Percentiles rank a stretch among this genome's conserved stretches.
phyloP scores from a whole-genome alignment of 1,140 invertebrate species.

The Leguminivora glycinivorella region DNA sequence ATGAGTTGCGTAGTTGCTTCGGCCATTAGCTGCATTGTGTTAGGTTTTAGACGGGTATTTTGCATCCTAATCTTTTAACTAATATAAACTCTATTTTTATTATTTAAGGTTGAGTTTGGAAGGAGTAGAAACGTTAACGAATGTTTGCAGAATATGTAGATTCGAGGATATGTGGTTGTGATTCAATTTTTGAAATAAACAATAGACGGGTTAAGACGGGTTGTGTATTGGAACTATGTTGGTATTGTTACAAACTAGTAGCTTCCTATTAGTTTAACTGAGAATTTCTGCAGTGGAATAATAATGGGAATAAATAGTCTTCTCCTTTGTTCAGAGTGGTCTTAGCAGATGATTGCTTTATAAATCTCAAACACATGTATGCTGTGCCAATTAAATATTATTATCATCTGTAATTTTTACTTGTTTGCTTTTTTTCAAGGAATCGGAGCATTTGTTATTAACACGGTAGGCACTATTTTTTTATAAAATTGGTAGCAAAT shows the following conservation, averaged over 20 bases:
- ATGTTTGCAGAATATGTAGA: constrained; percentile 10
- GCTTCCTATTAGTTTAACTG: background rate
- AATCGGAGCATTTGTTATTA: too few species aligned
- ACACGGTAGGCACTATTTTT: too few species aligned
- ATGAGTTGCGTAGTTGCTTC: constrained; percentile 61
- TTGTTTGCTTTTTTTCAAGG: too few species aligned
- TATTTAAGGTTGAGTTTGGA: background rate
- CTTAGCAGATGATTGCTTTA: too few species aligned
- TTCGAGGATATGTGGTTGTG: constrained; percentile 5
- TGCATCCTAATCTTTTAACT: constrained; percentile 18
- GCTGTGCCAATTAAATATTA: too few species aligned
- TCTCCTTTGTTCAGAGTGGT: background rate
- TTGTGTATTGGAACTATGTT: background rate
- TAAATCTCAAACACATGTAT: too few species aligned
- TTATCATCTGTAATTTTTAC: too few species aligned
- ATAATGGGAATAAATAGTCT: background rate
- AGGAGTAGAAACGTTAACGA: background rate
- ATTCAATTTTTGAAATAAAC: constrained; percentile 17
- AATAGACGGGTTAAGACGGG: constrained; percentile 4
- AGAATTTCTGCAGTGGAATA: background rate
- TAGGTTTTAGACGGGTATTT: constrained; percentile 44
- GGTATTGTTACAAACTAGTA: background rate
- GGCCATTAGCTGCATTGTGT: constrained; percentile 65
- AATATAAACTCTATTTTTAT: background rate
- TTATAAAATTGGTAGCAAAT: too few species aligned